phyloP scores from a whole-genome alignment of 2,888 invertebrate species.

The Tetramorium bicarinatum region DNA sequence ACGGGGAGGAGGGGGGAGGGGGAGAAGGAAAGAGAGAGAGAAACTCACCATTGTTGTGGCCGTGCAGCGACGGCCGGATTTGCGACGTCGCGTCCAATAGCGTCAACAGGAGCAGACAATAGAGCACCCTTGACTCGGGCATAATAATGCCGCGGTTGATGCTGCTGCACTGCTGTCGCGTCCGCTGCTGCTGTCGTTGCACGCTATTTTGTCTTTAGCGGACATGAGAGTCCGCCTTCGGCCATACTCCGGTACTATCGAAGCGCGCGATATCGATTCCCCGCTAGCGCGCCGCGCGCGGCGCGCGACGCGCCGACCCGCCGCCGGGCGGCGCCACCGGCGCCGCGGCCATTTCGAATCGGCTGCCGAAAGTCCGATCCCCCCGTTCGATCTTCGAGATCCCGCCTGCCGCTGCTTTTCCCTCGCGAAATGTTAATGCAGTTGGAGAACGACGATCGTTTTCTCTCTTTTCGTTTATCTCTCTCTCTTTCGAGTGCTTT shows the following conservation, averaged over 20 bases:
- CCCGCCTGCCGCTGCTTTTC: neutral
- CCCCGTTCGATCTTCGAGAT: no score
- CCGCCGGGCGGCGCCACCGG: neutral
- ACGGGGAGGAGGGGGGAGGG: slow-evolving; percentile 77
- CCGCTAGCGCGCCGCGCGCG: slow-evolving; percentile 52
- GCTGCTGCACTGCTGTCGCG: slow-evolving; percentile 60
- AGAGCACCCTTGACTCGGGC: slow-evolving; percentile 89
- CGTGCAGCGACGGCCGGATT: slow-evolving; percentile 91
- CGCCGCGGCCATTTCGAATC: neutral
- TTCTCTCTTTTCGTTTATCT: neutral
- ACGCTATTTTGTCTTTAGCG: slow-evolving; percentile 79
- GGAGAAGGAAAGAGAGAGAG: slow-evolving; percentile 81
- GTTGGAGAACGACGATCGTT: neutral
- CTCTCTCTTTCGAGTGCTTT: neutral
- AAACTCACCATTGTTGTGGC: slow-evolving; percentile 91
- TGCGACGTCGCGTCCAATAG: slow-evolving; percentile 90
- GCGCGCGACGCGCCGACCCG: neutral
- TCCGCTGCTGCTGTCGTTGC: slow-evolving; percentile 57
- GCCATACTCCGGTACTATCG: slow-evolving; percentile 79
- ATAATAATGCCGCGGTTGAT: slow-evolving; percentile 83
- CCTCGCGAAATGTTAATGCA: neutral
- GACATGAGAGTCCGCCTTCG: slow-evolving; percentile 78
- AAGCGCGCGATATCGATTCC: slow-evolving; percentile 75
- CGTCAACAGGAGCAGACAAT: slow-evolving; percentile 90
- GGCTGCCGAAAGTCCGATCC: no score